Conservation (phyloP, 2,888 invertebrate species). For the Scelioninae gen. 1 region DNA sequence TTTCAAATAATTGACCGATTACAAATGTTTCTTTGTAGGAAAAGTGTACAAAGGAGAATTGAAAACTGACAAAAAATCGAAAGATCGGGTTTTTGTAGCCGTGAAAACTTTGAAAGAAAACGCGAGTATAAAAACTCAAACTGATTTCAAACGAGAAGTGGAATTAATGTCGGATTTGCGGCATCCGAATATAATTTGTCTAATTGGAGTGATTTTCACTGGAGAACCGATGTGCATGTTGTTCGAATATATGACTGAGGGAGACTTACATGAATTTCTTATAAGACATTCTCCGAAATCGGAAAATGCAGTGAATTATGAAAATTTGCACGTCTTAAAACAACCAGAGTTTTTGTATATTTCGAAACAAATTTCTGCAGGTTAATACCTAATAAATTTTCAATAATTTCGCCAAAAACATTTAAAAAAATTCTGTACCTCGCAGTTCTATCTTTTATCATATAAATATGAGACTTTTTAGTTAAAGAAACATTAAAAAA, state of each 20-base stretch:
- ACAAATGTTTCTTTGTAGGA: conserved; percentile 83
- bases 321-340: conserved; percentile 91
- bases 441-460: too few species aligned
- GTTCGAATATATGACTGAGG: conserved; percentile 98
- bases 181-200: conserved; percentile 97
- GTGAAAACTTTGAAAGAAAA: conserved; percentile 97
- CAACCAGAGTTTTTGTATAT: conserved; percentile 95
- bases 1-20: too few species aligned
- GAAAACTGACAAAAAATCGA: conserved; percentile 86
- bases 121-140: conserved; percentile 94
- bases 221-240: conserved; percentile 97
- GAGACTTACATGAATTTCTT: conserved; percentile 98
- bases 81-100: conserved; percentile 92
- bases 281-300: conserved; percentile 93
- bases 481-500: too few species aligned
- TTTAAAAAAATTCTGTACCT: too few species aligned
- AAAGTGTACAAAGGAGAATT: conserved; percentile 98
- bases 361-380: conserved; percentile 93
- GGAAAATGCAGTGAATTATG: conserved; percentile 86
- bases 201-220: conserved; percentile 95
- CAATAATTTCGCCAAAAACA: too few species aligned
- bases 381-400: too few species aligned
- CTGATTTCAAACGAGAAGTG: conserved; percentile 96
- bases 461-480: too few species aligned
- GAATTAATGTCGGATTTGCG: conserved; percentile 96